phyloP scores from a whole-genome alignment of 2,888 invertebrate genomes.

The Platynereis dumerilii region DNA sequence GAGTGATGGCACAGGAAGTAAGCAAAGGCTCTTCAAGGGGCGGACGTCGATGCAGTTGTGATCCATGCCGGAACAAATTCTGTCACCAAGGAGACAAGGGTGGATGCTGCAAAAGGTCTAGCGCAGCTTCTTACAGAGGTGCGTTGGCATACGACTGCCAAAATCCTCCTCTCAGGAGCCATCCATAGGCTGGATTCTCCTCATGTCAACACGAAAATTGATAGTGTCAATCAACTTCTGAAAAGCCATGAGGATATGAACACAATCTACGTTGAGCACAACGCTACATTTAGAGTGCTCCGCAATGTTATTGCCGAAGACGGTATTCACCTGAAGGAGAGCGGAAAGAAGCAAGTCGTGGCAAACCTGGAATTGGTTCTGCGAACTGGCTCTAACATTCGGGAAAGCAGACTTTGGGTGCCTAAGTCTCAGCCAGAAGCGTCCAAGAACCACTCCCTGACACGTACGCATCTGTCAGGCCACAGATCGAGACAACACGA shows the following conservation, averaged over 20 bases:
- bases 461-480: too few species aligned
- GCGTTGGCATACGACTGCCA: not conserved
- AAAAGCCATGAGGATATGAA: not conserved
- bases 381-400: too few species aligned
- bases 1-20: too few species aligned
- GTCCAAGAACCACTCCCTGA: too few species aligned
- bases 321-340: not conserved
- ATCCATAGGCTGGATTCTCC: not conserved
- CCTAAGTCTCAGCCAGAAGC: too few species aligned
- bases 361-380: too few species aligned
- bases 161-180: not conserved
- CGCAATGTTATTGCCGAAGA: not conserved
- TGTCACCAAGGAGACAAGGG: not conserved
- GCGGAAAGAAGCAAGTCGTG: too few species aligned
- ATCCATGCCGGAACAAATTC: not conserved
- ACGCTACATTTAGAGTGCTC: not conserved
- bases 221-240: not conserved
- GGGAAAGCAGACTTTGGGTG: too few species aligned
- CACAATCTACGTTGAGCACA: not conserved
- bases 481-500: too few species aligned
- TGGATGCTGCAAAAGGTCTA: too few species aligned
- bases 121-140: not conserved
- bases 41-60: not conserved
- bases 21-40: too few species aligned
- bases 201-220: not conserved